Evolutionary conservation across 2,888 invertebrate genomes (phyloP).

Genomic region (Ametastegia equiseti): DNA sequence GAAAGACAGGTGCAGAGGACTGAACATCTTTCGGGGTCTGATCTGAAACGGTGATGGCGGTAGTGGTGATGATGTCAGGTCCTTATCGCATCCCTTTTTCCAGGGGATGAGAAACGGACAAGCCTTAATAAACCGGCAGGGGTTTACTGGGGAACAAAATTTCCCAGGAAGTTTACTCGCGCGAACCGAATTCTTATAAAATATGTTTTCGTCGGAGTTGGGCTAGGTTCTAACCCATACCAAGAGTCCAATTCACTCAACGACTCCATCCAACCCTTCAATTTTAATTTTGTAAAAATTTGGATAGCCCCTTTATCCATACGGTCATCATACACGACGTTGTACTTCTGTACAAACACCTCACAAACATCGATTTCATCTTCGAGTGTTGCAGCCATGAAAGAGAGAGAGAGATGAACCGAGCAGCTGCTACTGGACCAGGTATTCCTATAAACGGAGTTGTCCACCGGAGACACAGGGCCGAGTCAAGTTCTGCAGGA

Average conservation of each 20-base stretch:
- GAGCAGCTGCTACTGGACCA: slow-evolving; percentile 34
- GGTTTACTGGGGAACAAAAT: neutral
- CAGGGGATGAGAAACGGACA: neutral
- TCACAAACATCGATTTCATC: neutral
- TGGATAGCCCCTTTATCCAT: neutral
- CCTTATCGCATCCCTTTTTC: slow-evolving; percentile 14
- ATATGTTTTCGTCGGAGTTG: neutral
- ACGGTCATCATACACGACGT: neutral
- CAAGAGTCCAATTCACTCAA: neutral
- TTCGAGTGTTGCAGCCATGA: neutral
- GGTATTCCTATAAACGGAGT: slow-evolving; percentile 36
- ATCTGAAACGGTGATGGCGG: slow-evolving; percentile 19
- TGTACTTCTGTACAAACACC: neutral
- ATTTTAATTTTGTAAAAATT: too few relatives aligned
- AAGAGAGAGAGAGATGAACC: neutral
- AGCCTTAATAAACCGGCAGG: neutral
- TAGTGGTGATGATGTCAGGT: neutral
- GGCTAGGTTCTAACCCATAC: neutral
- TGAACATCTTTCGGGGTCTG: neutral
- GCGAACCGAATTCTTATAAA: neutral
- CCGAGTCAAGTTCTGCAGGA: slow-evolving; percentile 18
- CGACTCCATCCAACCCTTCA: neutral
- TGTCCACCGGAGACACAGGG: slow-evolving; percentile 2
- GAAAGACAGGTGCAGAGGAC: slow-evolving; percentile 25
- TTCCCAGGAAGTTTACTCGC: neutral